Conservation (phyloP, 2,888 invertebrate species). For the Drosophila barbarae region DNA sequence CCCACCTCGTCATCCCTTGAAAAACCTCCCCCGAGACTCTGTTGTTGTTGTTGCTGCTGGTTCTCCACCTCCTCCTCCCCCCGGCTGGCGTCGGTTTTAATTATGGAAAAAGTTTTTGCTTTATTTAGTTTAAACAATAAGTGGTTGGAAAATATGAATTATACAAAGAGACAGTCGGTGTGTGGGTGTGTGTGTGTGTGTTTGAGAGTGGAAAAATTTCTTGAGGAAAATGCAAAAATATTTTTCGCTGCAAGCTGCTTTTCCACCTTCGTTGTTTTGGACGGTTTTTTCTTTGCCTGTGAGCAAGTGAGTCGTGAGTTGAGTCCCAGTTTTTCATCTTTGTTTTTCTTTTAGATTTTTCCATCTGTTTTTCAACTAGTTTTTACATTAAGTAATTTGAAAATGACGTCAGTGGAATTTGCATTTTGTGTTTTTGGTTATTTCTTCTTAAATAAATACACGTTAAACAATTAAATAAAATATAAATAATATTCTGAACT, state of each 20-base stretch:
- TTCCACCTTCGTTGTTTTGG: constrained; percentile 15
- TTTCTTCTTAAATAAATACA: background rate
- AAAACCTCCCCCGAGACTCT: constrained; percentile 17
- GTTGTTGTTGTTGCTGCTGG: constrained; percentile 8
- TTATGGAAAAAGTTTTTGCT: constrained; percentile 73
- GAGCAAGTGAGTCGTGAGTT: constrained; percentile 19
- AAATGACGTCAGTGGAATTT: constrained; percentile 9
- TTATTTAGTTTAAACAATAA: constrained; percentile 71
- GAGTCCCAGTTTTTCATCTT: constrained; percentile 13
- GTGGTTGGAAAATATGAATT: constrained; percentile 70
- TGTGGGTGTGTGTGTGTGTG: constrained; percentile 11
- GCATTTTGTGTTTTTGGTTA: background rate
- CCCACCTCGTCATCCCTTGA: background rate
- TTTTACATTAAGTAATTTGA: constrained; percentile 56
- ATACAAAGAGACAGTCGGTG: constrained; percentile 51
- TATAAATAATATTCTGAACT: background rate
- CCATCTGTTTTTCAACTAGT: constrained; percentile 34
- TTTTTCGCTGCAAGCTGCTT: constrained; percentile 31
- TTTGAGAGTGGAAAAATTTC: constrained; percentile 45
- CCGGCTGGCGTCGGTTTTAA: constrained; percentile 63
- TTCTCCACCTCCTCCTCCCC: constrained; percentile 24
- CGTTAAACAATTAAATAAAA: background rate
- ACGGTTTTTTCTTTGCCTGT: constrained; percentile 28
- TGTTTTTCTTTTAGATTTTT: constrained; percentile 34
- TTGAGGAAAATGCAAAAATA: constrained; percentile 66